phyloP scores from a whole-genome alignment of 2,888 invertebrate genomes.

The Ethmia dodecea region DNA sequence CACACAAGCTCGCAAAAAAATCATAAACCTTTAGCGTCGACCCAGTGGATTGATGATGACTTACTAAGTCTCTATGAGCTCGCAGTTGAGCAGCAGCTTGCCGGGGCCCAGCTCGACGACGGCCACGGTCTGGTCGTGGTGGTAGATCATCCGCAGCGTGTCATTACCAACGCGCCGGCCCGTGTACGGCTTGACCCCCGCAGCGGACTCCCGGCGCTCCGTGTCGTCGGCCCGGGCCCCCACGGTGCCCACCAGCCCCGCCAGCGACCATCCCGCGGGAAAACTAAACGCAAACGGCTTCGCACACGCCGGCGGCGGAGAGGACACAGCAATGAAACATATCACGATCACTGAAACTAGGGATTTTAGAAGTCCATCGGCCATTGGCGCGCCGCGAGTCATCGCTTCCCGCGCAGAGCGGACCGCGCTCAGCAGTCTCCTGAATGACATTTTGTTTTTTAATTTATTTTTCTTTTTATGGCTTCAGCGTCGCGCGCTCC shows the following conservation, averaged over 20 bases:
- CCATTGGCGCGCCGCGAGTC: slow-evolving; percentile 55
- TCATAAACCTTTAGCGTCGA: too few relatives aligned
- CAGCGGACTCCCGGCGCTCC: slow-evolving; percentile 47
- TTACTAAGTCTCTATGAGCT: slow-evolving; percentile 92
- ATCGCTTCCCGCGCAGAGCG: slow-evolving; percentile 59
- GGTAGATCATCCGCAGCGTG: slow-evolving; percentile 85
- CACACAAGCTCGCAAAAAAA: too few relatives aligned
- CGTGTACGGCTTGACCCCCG: slow-evolving; percentile 78
- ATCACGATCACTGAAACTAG: slow-evolving; percentile 59
- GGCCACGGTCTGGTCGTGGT: slow-evolving; percentile 89
- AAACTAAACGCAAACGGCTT: slow-evolving; percentile 68
- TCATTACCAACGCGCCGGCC: slow-evolving; percentile 81
- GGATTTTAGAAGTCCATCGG: slow-evolving; percentile 60
- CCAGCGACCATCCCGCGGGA: slow-evolving; percentile 68
- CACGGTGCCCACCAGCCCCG: slow-evolving; percentile 58
- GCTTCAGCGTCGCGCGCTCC: slow-evolving; percentile 23
- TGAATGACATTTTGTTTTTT: slow-evolving; percentile 49
- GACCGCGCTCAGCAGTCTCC: slow-evolving; percentile 57
- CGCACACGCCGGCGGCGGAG: slow-evolving; percentile 63
- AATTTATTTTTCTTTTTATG: slow-evolving; percentile 16
- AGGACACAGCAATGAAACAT: slow-evolving; percentile 62
- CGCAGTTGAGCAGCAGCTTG: slow-evolving; percentile 85
- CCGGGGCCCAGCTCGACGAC: slow-evolving; percentile 86
- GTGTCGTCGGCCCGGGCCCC: slow-evolving; percentile 52
- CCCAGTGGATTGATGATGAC: too few relatives aligned